Percentiles rank a stretch among this genome's conserved stretches.
These are phyloP conservation scores for Keiferia lycopersicella DNA, from an alignment of 2,888 invertebrate species.

Conservation along the genomic window DNA sequence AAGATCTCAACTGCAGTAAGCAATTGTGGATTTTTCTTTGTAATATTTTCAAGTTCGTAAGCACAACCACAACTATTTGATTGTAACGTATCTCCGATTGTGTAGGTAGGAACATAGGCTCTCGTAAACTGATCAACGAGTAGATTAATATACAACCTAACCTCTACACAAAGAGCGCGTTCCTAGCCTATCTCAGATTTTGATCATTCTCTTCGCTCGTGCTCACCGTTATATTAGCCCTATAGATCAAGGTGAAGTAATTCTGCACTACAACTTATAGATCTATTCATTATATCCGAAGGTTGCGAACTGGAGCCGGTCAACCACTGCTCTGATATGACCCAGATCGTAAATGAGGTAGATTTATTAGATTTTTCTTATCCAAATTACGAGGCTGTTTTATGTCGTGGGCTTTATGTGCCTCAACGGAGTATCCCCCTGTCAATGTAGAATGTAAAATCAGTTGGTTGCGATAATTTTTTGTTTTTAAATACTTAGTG, in stretches of 20 bases:
- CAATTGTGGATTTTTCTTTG: too few relatives aligned
- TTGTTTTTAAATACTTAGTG: too few relatives aligned
- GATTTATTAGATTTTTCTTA: constrained; percentile 13
- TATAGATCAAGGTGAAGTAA: constrained; percentile 20
- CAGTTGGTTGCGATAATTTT: too few relatives aligned
- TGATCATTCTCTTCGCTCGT: constrained; percentile 14
- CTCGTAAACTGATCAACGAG: not conserved
- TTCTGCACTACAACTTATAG: constrained; percentile 9
- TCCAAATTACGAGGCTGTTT: not conserved
- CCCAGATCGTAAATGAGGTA: constrained; percentile 12
- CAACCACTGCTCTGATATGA: constrained; percentile 4
- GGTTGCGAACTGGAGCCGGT: constrained; percentile 11
- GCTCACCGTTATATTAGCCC: constrained; percentile 3
- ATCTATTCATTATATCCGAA: constrained; percentile 5
- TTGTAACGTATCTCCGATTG: too few relatives aligned
- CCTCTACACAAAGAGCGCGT: not conserved
- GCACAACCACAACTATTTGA: too few relatives aligned
- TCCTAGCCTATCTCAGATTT: constrained; percentile 1
- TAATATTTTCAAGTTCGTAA: too few relatives aligned
- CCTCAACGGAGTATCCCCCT: too few relatives aligned
- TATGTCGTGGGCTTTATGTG: too few relatives aligned
- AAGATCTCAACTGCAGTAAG: too few relatives aligned
- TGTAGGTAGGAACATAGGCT: too few relatives aligned
- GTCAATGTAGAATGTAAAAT: not conserved
- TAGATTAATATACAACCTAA: not conserved